Percentiles rank a stretch among this genome's conserved stretches.
phyloP scores from a whole-genome alignment of 2,113 vertebrate species.

The Passer domesticus region DNA sequence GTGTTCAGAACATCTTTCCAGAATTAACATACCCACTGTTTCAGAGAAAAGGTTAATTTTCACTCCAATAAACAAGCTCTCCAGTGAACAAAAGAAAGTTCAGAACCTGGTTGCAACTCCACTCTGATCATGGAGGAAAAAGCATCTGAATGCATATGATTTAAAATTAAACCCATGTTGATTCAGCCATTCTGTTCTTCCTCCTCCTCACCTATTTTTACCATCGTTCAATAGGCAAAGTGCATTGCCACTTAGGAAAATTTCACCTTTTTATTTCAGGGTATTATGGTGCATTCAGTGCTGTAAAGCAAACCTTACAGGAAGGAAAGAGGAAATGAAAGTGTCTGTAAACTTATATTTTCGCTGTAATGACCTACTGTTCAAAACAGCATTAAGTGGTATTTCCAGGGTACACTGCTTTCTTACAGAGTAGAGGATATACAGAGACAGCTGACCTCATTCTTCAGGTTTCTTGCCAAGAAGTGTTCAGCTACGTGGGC shows the following conservation, averaged over 20 bases:
- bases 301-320: background rate
- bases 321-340: background rate
- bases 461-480: slow-evolving; percentile 95
- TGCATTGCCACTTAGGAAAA: background rate
- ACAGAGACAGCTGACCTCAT: slow-evolving; percentile 83
- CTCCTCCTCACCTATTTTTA: background rate
- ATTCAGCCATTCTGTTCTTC: background rate
- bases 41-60: background rate
- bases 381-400: background rate
- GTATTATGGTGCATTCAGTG: background rate
- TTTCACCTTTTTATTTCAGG: background rate
- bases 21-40: background rate
- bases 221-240: background rate
- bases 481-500: slow-evolving; percentile 98
- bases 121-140: background rate
- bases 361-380: background rate
- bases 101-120: background rate
- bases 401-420: background rate
- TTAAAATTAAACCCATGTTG: background rate
- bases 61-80: background rate
- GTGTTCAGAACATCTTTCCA: background rate
- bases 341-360: background rate
- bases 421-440: background rate
- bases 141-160: background rate
- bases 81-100: background rate